Base-by-base conservation (phyloP, 1,140 invertebrate species). In the Papilio aristodemus region DNA sequence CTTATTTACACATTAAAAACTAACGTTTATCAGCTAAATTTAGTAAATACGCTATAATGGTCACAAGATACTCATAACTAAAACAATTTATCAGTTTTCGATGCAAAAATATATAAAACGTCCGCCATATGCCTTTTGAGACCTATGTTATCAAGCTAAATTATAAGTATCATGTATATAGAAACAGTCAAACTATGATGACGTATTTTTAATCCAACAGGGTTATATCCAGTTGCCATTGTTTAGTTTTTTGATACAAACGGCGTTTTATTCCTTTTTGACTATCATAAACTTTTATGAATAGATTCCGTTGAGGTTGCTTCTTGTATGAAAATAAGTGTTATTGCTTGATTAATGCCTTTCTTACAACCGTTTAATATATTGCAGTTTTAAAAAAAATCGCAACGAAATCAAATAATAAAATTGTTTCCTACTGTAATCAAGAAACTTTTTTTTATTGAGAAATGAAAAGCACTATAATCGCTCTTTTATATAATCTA, bases 101-200 rank as follows among this genome's bases (percentile, higher is more conserved):
- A 91, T 92, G 91, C 89, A 92, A 92, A 92, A 92, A 92, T 89
- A 89, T 91, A 92, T 91, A 92, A 91, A 91, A 91, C 86, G 88
- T 92, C 91, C 91, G 91, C 91, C 91, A 92, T 92, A 91, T 91
- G 91, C 91, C 88, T 91, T 92, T 90, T 90, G 86, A 89, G 83
- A 89, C 85, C 83, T 89, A 79, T 86, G 82, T 80, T 83, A 83
- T 62, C 57, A 75, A 67, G 75, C 69, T 67, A 80, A 88, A 77
- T 86, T 78, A 11, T 71, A 78, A 41, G 68, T 66, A 54, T 22
- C n/a, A 62, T 72, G 43, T 41, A 36, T n/a, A n/a, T 50, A 22
- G 58, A 25, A 68, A 66, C 64, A 57, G n/a, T 58, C 25, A 32
- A 19, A 36, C 17, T 75, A 67, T 57, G 41, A 36, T 58, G 57